phyloP scores from a whole-genome alignment of 1,140 invertebrate genomes.

The Stratiolaelaps scimitus region DNA sequence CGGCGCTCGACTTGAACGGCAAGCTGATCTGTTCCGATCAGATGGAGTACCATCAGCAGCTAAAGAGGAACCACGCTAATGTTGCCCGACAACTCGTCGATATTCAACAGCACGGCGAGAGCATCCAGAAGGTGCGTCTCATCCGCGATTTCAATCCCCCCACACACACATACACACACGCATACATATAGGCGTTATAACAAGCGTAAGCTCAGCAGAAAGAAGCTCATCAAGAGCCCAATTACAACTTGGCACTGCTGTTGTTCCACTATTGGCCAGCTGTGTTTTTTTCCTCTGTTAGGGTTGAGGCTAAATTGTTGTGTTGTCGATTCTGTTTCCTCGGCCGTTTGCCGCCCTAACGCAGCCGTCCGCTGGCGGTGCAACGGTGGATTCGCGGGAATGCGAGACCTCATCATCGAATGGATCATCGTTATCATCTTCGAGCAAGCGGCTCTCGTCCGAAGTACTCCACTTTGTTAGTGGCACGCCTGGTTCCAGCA shows the following conservation, averaged over 20 bases:
- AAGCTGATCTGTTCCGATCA: conserved; percentile 70
- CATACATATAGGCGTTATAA: no score
- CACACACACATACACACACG: no score
- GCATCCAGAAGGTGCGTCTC: no score
- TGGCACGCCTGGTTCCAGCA: conserved; percentile 35
- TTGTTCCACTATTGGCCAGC: no score
- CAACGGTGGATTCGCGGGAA: background rate
- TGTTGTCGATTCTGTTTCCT: no score
- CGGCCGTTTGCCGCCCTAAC: no score
- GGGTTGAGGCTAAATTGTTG: no score
- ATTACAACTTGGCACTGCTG: no score
- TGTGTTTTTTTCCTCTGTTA: no score
- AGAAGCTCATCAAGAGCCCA: no score
- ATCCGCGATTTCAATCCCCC: no score
- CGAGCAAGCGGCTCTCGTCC: conserved; percentile 34
- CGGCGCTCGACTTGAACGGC: conserved; percentile 70
- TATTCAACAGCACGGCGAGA: conserved; percentile 30
- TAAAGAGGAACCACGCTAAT: conserved; percentile 71
- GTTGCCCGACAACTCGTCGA: conserved; percentile 59
- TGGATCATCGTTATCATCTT: conserved; percentile 29
- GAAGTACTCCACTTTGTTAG: conserved; percentile 37
- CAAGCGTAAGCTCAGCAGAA: no score
- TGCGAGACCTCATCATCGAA: conserved; percentile 17
- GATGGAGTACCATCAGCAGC: conserved; percentile 70
- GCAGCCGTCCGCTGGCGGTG: conserved; percentile 6